phyloP scores from a whole-genome alignment of 2,113 vertebrate species.

The Cottus gobio region DNA sequence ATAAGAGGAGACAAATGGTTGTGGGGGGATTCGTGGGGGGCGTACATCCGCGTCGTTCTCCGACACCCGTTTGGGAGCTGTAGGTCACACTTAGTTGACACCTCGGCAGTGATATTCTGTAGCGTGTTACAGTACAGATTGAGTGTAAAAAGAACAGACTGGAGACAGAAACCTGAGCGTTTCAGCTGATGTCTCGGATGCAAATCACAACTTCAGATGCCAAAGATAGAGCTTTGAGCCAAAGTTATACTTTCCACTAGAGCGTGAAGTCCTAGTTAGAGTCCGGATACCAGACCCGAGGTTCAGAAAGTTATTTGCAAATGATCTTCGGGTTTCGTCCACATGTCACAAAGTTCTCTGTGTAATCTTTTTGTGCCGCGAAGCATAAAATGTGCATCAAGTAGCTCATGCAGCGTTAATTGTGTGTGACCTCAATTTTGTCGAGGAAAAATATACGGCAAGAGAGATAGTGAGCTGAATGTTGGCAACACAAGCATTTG shows the following conservation, averaged over 20 bases:
- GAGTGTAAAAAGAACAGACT: slow-evolving; percentile 33
- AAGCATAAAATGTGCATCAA: too few relatives aligned
- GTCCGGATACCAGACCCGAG: not conserved
- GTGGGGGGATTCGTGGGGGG: slow-evolving; percentile 28
- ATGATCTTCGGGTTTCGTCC: not conserved
- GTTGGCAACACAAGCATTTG: slow-evolving; percentile 35
- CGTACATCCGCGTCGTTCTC: slow-evolving; percentile 35
- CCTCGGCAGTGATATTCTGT: slow-evolving; percentile 20
- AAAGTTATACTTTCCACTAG: not conserved
- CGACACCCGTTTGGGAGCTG: slow-evolving; percentile 61
- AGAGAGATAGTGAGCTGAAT: slow-evolving; percentile 59
- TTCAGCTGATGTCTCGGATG: not conserved
- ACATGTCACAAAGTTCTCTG: not conserved
- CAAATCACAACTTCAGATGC: not conserved
- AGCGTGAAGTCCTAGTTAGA: not conserved
- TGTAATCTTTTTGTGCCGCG: not conserved
- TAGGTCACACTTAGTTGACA: slow-evolving; percentile 54
- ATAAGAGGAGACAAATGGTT: slow-evolving; percentile 72
- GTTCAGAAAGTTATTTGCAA: not conserved
- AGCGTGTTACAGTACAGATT: slow-evolving; percentile 1
- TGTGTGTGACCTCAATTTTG: slow-evolving; percentile 40
- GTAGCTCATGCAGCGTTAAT: not conserved
- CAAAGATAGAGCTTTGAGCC: not conserved
- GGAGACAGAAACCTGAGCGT: not conserved
- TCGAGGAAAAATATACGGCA: slow-evolving; percentile 40